phyloP scores from a whole-genome alignment of 2,113 vertebrate species.

The Fulmarus glacialis region DNA sequence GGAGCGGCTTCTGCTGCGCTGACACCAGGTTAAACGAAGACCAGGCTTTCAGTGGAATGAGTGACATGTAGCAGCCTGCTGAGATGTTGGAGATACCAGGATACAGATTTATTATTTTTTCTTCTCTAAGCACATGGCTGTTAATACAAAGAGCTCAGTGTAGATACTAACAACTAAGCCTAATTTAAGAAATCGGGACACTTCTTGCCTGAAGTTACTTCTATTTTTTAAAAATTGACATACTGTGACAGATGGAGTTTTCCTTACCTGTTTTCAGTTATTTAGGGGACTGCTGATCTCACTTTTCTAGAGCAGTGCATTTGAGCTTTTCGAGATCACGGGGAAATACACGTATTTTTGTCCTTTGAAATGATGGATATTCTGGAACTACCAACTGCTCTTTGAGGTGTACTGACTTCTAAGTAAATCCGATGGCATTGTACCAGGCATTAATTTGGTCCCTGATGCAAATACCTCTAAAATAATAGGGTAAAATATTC shows the following conservation, averaged over 20 bases:
- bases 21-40: slow-evolving; percentile 20
- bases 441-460: not conserved
- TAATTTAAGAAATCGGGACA: slow-evolving; percentile 6
- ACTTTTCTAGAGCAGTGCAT: not conserved
- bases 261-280: not conserved
- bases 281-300: not conserved
- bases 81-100: slow-evolving; percentile 41
- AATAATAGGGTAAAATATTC: not conserved
- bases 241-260: not conserved
- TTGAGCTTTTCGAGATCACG: not conserved
- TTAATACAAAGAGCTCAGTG: slow-evolving; percentile 48
- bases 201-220: slow-evolving; percentile 30
- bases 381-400: not conserved
- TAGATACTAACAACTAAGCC: slow-evolving; percentile 4
- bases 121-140: not conserved
- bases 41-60: slow-evolving; percentile 37
- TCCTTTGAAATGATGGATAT: not conserved
- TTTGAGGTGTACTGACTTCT: not conserved
- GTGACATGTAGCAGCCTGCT: slow-evolving; percentile 61
- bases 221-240: not conserved
- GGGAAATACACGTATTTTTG: not conserved
- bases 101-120: not conserved
- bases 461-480: not conserved
- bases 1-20: not conserved
- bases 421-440: accelerated